Conservation (phyloP, 1,140 invertebrate genomes). For the Ephestia elutella region DNA sequence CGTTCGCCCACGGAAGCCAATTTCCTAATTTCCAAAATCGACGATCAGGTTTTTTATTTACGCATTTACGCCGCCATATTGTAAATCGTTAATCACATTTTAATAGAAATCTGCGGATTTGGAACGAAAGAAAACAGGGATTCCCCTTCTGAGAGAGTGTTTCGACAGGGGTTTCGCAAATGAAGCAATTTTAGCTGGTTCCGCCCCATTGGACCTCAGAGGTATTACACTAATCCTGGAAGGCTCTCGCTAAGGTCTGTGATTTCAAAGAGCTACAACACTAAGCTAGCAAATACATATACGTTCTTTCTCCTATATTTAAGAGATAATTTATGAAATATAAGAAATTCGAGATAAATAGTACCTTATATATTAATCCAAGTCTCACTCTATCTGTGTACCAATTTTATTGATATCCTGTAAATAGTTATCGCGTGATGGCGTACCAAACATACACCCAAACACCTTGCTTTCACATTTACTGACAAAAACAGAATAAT, state of each 20-base stretch:
- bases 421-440: too few relatives aligned
- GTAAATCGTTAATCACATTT: background rate
- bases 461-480: too few relatives aligned
- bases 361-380: too few relatives aligned
- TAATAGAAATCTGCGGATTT: background rate
- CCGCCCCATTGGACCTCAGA: conserved; percentile 3
- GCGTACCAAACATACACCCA: too few relatives aligned
- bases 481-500: too few relatives aligned
- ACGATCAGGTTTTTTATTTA: background rate
- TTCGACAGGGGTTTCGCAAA: background rate
- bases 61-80: background rate
- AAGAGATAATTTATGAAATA: too few relatives aligned
- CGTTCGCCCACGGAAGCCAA: background rate
- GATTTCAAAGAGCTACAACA: background rate
- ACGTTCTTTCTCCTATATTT: too few relatives aligned
- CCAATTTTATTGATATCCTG: too few relatives aligned
- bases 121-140: background rate
- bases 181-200: conserved; percentile 6
- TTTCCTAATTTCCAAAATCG: background rate
- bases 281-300: too few relatives aligned
- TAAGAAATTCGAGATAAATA: too few relatives aligned
- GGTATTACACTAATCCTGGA: conserved; percentile 2
- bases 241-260: background rate
- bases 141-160: background rate
- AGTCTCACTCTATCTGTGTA: too few relatives aligned